These are phyloP conservation scores for Gastrophryne carolinensis DNA, from an alignment of 2,797 vertebrate species.

Conservation along the genomic window DNA sequence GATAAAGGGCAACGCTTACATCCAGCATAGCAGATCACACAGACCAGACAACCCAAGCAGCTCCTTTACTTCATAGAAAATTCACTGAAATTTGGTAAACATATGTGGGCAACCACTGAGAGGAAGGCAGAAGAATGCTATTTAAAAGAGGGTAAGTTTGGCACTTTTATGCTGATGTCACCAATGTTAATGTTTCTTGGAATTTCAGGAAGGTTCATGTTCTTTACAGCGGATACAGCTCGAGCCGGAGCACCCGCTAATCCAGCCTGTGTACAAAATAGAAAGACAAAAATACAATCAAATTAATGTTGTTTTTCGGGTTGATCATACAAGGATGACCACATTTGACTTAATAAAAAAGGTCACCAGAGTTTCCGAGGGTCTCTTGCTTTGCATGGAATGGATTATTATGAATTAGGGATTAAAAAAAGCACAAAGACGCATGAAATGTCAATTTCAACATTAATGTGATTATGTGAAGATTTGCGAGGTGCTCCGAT, in stretches of 20 bases:
- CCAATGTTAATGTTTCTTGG: constrained; percentile 99
- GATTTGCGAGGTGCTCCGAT: neutral
- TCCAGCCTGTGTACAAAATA: constrained; percentile 85
- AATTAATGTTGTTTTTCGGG: neutral
- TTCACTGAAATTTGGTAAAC: constrained; percentile 83
- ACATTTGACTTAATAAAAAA: constrained; percentile 55
- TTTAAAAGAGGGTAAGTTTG: constrained; percentile 99
- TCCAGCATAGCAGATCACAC: constrained; percentile 63
- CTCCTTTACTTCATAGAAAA: constrained; percentile 80
- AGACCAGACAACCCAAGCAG: constrained; percentile 69
- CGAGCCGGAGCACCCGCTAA: constrained; percentile 97
- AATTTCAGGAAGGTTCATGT: constrained; percentile 99
- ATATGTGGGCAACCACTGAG: constrained; percentile 65
- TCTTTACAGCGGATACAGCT: constrained; percentile 98
- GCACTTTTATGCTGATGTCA: constrained; percentile 99
- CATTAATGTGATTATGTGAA: constrained; percentile 27
- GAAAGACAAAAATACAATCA: constrained; percentile 68
- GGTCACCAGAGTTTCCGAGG: constrained; percentile 65
- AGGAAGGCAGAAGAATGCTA: constrained; percentile 74
- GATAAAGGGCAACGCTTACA: constrained; percentile 66
- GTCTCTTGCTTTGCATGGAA: constrained; percentile 68
- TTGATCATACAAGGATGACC: neutral
- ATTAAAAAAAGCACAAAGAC: constrained; percentile 54
- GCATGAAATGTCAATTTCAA: constrained; percentile 64
- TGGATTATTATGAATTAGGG: constrained; percentile 70